Evolutionary conservation across 1,140 invertebrate species (phyloP), one percentile per base, ranked within the genome.

Genomic region (Drosophila pseudoobscura): DNA sequence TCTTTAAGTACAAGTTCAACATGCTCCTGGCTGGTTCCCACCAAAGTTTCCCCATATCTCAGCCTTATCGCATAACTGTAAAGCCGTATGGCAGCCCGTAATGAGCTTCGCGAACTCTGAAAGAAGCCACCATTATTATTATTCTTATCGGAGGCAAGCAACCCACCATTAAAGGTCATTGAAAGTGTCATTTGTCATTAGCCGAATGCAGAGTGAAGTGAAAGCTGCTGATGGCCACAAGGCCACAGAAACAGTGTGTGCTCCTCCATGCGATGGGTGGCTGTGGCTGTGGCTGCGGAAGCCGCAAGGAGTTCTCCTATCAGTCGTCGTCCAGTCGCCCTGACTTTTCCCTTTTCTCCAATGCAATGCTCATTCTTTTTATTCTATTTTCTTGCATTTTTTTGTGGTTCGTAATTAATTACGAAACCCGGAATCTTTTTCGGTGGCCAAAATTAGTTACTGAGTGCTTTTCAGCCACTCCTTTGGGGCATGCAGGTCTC

Each of bases 341-440:
- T 47, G 17, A 49, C 29, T 54, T 45, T 64, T 43, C 62, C 29
- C 43, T 55, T 68, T 41, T 47, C 3, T 7, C 35, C 50, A 9
- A 9, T 66, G 49, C 15, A 54, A 29, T 55, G 17, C 15, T 13
- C 43, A 24, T 22, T 50, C 20, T 11, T 20, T 6, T 15, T 7
- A 13, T 43, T 41, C 11, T 11, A 47, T 51, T 31, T 31, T 9
- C 31, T 35, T 53, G 22, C 15, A 29, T 13, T 35, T 73, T 41
- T 58, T 11, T 9, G 15, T 51, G n/a, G 17, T 35, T 58, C 54
- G 84, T 63, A 75, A 79, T 79, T 84, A 83, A 84, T 83, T 66
- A 66, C 45, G 45, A 51, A 15, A 45, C 20, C 43, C 51, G n/a
- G 31, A 57, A 51, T 41, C 55, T 56, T 39, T 70, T 43, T 20